phyloP scores from a whole-genome alignment of 2,888 invertebrate genomes.

The Apoderus coryli region DNA sequence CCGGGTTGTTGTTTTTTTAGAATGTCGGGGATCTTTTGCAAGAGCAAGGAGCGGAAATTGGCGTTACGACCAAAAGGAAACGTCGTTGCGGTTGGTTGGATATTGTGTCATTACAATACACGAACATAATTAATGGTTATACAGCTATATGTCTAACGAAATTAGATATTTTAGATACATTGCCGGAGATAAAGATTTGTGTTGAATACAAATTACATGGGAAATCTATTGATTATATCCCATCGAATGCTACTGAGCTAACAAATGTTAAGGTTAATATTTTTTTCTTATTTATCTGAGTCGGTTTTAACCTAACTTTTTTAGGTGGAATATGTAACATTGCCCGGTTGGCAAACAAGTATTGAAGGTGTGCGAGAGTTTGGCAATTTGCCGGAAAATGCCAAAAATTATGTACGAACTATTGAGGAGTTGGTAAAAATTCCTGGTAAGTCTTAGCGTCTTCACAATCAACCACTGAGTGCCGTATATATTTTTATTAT shows the following conservation, averaged over 20 bases:
- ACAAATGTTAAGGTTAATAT: conserved; percentile 46
- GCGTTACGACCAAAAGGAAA: conserved; percentile 88
- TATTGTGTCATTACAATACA: conserved; percentile 76
- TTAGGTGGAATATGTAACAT: conserved; percentile 70
- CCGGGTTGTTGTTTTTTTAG: no score
- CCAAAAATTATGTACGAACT: conserved; percentile 66
- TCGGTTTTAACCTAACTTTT: conserved; percentile 9
- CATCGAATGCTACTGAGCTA: conserved; percentile 69
- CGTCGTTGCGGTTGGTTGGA: conserved; percentile 98
- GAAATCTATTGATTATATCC: conserved; percentile 64
- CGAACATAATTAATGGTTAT: conserved; percentile 92
- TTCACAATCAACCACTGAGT: no score
- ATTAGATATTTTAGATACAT: conserved; percentile 84
- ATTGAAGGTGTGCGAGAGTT: conserved; percentile 68
- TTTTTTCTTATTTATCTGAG: not conserved
- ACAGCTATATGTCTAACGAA: conserved; percentile 89
- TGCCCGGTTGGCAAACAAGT: conserved; percentile 78
- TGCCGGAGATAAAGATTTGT: conserved; percentile 36
- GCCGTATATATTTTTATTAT: no score
- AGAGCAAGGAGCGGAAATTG: conserved; percentile 67
- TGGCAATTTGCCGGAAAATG: conserved; percentile 68
- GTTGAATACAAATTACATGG: conserved; percentile 67
- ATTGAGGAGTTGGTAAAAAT: conserved; percentile 71
- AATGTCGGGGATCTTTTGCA: conserved; percentile 66
- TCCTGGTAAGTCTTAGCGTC: conserved; percentile 66